Conservation (phyloP, 1,140 invertebrate species). For the Drosophila pallidifrons region DNA sequence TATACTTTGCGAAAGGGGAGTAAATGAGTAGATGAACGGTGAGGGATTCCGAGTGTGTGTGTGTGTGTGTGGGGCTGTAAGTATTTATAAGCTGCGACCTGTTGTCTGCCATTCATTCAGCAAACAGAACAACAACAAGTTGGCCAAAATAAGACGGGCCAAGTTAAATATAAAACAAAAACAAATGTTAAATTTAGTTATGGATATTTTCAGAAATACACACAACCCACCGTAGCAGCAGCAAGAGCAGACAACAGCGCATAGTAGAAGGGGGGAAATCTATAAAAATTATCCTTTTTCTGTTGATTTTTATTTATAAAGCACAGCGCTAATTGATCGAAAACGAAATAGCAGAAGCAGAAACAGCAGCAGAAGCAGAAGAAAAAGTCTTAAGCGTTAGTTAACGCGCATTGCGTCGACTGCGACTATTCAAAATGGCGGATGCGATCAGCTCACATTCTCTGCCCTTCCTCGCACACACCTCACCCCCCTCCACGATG, state of each 20-base stretch:
- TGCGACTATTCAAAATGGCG: slow-evolving; percentile 39
- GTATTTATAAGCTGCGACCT: slow-evolving; percentile 58
- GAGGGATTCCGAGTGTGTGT: not conserved
- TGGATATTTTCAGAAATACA: slow-evolving; percentile 55
- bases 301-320: slow-evolving; percentile 53
- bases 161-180: slow-evolving; percentile 79
- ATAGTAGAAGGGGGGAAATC: slow-evolving; percentile 43
- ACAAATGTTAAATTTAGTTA: slow-evolving; percentile 82
- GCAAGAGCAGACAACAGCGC: not conserved
- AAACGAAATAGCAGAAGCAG: slow-evolving; percentile 24
- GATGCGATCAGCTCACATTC: slow-evolving; percentile 2
- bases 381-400: slow-evolving; percentile 8
- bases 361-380: slow-evolving; percentile 1
- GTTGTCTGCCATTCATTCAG: slow-evolving; percentile 66
- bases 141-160: slow-evolving; percentile 57
- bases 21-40: not conserved
- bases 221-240: not conserved
- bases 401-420: slow-evolving; percentile 11
- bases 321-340: slow-evolving; percentile 40
- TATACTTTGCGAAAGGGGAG: not conserved
- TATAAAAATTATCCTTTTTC: slow-evolving; percentile 66
- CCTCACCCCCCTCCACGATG: not conserved
- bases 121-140: slow-evolving; percentile 41
- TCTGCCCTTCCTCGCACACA: not conserved
- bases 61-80: slow-evolving; percentile 27